A percentile compares a stretch with the other conserved stretches of the same genome.
Conservation (phyloP, 2,888 invertebrate species). For the Drosophila stalkeri region DNA sequence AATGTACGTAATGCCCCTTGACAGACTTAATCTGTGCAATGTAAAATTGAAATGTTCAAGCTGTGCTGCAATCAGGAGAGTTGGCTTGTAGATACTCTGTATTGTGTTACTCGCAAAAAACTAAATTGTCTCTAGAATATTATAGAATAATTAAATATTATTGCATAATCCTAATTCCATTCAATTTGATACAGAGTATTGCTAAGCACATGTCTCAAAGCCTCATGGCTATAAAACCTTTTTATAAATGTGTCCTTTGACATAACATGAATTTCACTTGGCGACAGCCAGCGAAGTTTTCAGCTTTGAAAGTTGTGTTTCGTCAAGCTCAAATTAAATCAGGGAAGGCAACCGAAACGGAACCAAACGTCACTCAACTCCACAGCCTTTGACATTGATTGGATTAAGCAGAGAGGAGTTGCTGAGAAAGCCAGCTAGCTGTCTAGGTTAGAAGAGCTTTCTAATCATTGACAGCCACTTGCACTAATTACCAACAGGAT, state of each 20-base stretch:
- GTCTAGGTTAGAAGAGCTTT: conserved; percentile 35
- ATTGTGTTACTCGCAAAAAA: too few relatives aligned
- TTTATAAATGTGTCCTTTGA: conserved; percentile 24
- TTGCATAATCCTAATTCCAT: not conserved
- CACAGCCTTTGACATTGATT: conserved; percentile 64
- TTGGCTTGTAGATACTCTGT: not conserved
- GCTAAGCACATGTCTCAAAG: not conserved
- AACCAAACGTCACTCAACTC: conserved; percentile 8
- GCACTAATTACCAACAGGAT: conserved; percentile 53
- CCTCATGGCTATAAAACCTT: conserved; percentile 5
- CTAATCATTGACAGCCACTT: conserved; percentile 56
- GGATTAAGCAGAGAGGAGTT: conserved; percentile 50
- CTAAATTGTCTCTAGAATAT: too few relatives aligned
- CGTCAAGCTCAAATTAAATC: conserved; percentile 62
- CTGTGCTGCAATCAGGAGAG: not conserved
- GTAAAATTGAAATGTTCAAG: not conserved
- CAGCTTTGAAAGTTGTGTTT: conserved; percentile 51
- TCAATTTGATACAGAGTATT: not conserved
- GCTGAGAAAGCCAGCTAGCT: conserved; percentile 7
- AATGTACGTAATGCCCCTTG: conserved; percentile 5
- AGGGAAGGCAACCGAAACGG: conserved; percentile 32
- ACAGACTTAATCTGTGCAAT: conserved; percentile 13
- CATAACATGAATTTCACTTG: conserved; percentile 7
- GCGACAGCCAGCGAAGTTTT: conserved; percentile 45
- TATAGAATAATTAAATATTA: not conserved